phyloP scores from a whole-genome alignment of 23 tunicate species.

The Botrylloides violaceus region DNA sequence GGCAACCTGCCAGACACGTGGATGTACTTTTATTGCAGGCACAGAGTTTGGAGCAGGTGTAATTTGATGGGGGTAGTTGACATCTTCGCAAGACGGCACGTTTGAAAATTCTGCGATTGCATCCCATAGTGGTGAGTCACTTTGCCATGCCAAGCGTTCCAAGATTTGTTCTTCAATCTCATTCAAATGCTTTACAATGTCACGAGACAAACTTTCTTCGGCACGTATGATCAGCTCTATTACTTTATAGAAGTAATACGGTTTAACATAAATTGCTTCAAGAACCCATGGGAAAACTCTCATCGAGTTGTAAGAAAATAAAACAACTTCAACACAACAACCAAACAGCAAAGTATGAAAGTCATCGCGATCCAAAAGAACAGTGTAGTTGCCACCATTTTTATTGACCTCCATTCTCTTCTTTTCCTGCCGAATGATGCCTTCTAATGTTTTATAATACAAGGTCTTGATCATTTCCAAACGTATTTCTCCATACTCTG shows the following conservation, averaged over 20 bases:
- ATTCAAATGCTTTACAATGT: constrained; percentile 74
- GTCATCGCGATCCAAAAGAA: constrained; percentile 70
- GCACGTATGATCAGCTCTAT: constrained; percentile 90
- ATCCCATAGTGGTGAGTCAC: constrained; percentile 83
- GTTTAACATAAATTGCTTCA: constrained; percentile 35
- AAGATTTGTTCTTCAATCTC: constrained; percentile 82
- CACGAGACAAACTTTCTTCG: constrained; percentile 63
- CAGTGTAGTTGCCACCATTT: constrained; percentile 22
- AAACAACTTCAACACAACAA: constrained; percentile 76
- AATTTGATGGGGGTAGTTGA: constrained; percentile 25
- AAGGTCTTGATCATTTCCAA: constrained; percentile 33
- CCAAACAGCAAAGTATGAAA: constrained; percentile 71
- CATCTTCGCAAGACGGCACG: constrained; percentile 64
- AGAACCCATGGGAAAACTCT: constrained; percentile 85
- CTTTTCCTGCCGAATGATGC: constrained; percentile 61
- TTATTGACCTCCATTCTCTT: constrained; percentile 42
- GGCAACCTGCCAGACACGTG: constrained; percentile 19
- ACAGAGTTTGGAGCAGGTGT: background rate
- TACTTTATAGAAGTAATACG: constrained; percentile 94
- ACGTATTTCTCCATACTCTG: constrained; percentile 52
- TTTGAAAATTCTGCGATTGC: constrained; percentile 31
- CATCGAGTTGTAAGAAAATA: constrained; percentile 43
- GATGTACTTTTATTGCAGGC: constrained; percentile 1
- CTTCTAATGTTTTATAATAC: constrained; percentile 61
- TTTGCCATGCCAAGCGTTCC: constrained; percentile 82